A percentile compares a stretch with the other conserved stretches of the same genome.
phyloP scores from a whole-genome alignment of 2,888 invertebrate species.

The Xanthorhoe spadicearia region DNA sequence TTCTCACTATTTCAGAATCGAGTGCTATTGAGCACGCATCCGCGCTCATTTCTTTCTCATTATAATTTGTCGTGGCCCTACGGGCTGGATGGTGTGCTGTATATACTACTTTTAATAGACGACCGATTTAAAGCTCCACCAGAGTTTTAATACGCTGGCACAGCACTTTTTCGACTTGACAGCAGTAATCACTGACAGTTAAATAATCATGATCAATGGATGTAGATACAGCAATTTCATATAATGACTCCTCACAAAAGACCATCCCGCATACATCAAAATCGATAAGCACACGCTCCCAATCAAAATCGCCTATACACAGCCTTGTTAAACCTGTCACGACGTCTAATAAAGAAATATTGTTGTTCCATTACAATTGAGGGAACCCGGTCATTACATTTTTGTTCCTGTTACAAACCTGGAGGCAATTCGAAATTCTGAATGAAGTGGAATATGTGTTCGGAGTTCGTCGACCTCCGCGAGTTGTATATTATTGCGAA shows the following conservation, averaged over 20 bases:
- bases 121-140: slow-evolving; percentile 57
- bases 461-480: slow-evolving; percentile 63
- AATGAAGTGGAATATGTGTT: slow-evolving; percentile 63
- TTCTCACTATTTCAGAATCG: slow-evolving; percentile 38
- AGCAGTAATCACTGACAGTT: slow-evolving; percentile 61
- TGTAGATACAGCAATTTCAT: slow-evolving; percentile 63
- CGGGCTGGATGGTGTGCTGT: slow-evolving; percentile 46
- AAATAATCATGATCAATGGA: slow-evolving; percentile 67
- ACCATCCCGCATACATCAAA: slow-evolving; percentile 64
- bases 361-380: slow-evolving; percentile 61
- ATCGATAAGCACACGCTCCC: slow-evolving; percentile 62
- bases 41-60: slow-evolving; percentile 60
- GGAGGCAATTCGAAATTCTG: slow-evolving; percentile 60
- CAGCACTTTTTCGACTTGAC: slow-evolving; percentile 32
- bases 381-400: slow-evolving; percentile 57
- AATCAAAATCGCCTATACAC: slow-evolving; percentile 52
- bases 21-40: slow-evolving; percentile 50
- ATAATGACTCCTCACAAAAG: slow-evolving; percentile 69
- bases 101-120: slow-evolving; percentile 61
- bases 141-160: slow-evolving; percentile 35
- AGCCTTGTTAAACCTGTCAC: slow-evolving; percentile 62
- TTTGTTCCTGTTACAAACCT: slow-evolving; percentile 63
- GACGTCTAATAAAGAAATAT: slow-evolving; percentile 57
- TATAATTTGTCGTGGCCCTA: slow-evolving; percentile 63
- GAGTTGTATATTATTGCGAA: slow-evolving; percentile 49